Percentiles rank a stretch among this genome's conserved stretches.
Evolutionary conservation across 1,140 invertebrate genomes (phyloP).

Genomic region (Rhysida immarginata): DNA sequence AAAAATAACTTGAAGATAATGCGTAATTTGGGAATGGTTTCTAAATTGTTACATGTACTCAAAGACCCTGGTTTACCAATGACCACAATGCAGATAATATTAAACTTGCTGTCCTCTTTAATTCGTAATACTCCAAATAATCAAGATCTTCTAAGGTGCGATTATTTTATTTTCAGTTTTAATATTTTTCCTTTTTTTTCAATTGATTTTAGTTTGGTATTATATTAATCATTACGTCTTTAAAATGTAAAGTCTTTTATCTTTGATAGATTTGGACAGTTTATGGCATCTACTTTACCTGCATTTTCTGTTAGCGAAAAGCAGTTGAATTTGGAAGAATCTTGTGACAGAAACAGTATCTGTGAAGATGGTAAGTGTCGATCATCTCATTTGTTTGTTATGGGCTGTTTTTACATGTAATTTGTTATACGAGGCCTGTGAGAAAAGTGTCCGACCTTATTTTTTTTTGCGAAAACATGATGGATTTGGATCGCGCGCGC

Average conservation of each 20-base stretch:
- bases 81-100: constrained; percentile 22
- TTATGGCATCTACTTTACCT: constrained; percentile 73
- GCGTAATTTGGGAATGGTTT: constrained; percentile 42
- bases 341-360: no score
- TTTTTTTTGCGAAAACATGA: no score
- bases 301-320: constrained; percentile 34
- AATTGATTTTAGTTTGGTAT: constrained; percentile 6
- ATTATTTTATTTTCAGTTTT: constrained; percentile 6
- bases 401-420: no score
- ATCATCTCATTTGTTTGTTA: no score
- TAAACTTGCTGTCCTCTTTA: constrained; percentile 52
- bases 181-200: constrained; percentile 10
- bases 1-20: constrained; percentile 74
- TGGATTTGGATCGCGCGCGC: no score
- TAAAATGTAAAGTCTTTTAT: constrained; percentile 7
- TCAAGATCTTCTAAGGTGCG: constrained; percentile 53
- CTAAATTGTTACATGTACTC: constrained; percentile 25
- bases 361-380: no score
- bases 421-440: no score
- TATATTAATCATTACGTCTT: background rate
- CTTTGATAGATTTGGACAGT: constrained; percentile 59
- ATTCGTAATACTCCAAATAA: constrained; percentile 58
- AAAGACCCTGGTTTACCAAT: constrained; percentile 22
- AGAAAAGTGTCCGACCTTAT: no score
- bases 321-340: constrained; percentile 14